Base-by-base conservation (phyloP, 2,888 invertebrate genomes). In the Azorinus chamasolen region DNA sequence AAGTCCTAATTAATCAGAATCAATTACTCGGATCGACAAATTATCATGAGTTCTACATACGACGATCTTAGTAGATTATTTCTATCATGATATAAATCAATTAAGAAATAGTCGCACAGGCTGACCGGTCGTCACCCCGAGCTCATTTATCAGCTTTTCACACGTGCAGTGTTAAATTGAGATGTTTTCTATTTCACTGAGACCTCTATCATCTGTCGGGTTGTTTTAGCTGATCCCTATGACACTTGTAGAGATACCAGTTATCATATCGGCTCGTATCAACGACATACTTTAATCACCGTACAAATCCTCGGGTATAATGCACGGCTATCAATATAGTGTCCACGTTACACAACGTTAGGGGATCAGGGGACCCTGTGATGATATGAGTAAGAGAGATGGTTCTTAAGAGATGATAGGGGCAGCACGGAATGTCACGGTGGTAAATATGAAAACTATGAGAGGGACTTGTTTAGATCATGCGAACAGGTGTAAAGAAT, bases 401-500 rank as follows among this genome's bases (percentile, higher is more conserved):
- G 10, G n/a, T 32, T 32, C 5, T 4, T 32, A 32, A 53, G 59
- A 61, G 53, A 68, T 68, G 51, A 22, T 25, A 50, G 43, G 24
- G 14, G 20, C 50, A 25, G 14, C 22, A 22, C 37, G 74, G 68
- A 48, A 68, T 68, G 41, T 25, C 32, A 32, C 39, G 27, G 64
- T 69, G 53, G 51, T 69, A 75, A 75, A 75, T 75, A 69, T 53
- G 74, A 75, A 68, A 63, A 62, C 57, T 58, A 74, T 68, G 66
- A 68, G 37, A 27, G 68, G 39, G 51, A 24, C 18, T 24, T 51
- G 51, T 51, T 39, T 32, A 32, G 32, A 32, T 32, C 32, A 32
- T 32, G 32, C 18, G 62, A 48, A 61, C 85, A 85, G 85, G 85
- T 85, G 85, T 81, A 74, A 79, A 74, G 62, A 54, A 77, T 68